Conservation (phyloP, 2,797 vertebrate species). For the Tapirus indicus region DNA sequence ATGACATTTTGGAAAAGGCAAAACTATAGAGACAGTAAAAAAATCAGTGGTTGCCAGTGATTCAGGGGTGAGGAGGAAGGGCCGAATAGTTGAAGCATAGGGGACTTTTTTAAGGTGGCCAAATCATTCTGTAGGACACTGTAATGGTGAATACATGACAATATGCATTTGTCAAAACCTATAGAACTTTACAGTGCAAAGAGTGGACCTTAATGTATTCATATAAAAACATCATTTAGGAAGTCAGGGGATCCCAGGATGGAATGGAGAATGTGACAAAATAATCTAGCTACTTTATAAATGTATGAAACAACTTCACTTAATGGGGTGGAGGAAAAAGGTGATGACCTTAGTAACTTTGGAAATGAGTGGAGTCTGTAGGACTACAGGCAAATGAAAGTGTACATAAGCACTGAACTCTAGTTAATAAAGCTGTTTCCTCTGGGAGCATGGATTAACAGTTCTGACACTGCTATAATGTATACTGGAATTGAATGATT, state of each 20-base stretch:
- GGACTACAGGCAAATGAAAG: not conserved
- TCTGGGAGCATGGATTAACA: not conserved
- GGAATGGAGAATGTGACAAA: not conserved
- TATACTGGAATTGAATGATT: not conserved
- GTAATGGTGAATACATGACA: not conserved
- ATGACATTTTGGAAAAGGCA: conserved; percentile 14
- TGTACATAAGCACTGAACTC: not conserved
- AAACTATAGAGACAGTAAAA: not conserved
- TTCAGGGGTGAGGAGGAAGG: not conserved
- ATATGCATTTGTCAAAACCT: conserved; percentile 42
- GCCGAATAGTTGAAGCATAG: not conserved
- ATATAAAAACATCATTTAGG: conserved; percentile 7
- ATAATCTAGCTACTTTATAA: not conserved
- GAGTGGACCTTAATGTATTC: not conserved
- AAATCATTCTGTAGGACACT: not conserved
- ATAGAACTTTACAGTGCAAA: not conserved
- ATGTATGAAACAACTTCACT: not conserved
- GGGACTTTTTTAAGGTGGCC: not conserved
- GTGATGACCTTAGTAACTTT: not conserved
- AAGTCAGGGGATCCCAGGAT: not conserved
- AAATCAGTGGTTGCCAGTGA: not conserved
- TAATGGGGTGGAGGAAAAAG: not conserved
- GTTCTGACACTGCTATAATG: not conserved
- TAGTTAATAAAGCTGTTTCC: not conserved
- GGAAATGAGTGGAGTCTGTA: not conserved